A percentile compares a stretch with the other conserved stretches of the same genome.
Evolutionary conservation across 2,113 vertebrate species (phyloP).

Genomic region (Zosterops hypoxanthus): DNA sequence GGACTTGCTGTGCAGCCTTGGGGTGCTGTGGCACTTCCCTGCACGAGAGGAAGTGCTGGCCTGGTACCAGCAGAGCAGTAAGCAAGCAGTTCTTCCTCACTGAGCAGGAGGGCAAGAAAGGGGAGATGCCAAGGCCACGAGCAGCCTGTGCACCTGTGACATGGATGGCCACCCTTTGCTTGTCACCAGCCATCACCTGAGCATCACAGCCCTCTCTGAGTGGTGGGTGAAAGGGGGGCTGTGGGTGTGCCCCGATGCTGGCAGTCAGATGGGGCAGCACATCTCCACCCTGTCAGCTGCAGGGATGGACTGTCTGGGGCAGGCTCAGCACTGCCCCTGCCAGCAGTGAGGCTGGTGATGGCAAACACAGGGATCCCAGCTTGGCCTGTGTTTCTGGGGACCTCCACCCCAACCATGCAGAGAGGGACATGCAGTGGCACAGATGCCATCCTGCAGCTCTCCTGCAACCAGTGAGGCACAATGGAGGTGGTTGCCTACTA

Average conservation of each 20-base stretch:
- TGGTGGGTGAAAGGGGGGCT: not conserved
- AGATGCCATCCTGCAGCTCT: not conserved
- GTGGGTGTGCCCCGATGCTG: not conserved
- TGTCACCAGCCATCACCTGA: not conserved
- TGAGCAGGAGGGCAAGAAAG: not conserved
- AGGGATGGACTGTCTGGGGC: not conserved
- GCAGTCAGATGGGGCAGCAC: not conserved
- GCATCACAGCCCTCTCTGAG: not conserved
- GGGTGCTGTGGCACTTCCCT: not conserved
- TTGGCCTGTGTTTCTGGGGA: not conserved
- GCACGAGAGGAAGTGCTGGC: accelerated
- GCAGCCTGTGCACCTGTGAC: not conserved
- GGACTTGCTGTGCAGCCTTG: not conserved
- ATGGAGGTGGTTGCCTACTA: accelerated
- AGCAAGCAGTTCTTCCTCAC: not conserved
- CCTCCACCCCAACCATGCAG: accelerated
- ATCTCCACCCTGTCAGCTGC: not conserved
- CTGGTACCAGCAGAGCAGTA: not conserved
- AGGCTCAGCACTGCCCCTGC: not conserved
- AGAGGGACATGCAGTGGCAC: not conserved
- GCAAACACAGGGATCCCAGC: accelerated
- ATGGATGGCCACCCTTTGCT: not conserved
- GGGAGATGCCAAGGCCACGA: not conserved
- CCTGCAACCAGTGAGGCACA: not conserved
- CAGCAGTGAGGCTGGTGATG: not conserved